Evolutionary conservation across 2,888 invertebrate genomes (phyloP), one percentile per base, ranked within the genome.

Genomic region (Perizoma affinitatum): DNA sequence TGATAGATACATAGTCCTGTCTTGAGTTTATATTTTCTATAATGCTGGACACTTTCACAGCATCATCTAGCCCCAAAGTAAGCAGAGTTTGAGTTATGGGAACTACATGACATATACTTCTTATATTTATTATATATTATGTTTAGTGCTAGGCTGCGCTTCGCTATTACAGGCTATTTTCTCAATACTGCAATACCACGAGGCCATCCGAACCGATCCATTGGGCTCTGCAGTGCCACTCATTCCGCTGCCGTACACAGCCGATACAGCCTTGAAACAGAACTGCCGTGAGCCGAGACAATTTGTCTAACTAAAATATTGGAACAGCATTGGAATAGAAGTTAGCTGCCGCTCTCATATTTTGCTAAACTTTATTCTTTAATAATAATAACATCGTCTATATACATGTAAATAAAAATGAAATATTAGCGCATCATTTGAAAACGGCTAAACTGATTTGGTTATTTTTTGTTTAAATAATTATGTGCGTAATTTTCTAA

Each of bases 141-240:
- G 22, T 22, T 22, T 22, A 22, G 22, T 22, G 22, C 1, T 3
- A 22, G 22, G 22, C 22, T 22, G 22, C 3, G 3, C 47, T 55
- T 42, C 55, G 35, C 11, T 35, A 6, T 9, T 8, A 0, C 9
- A 42, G 42, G n/a, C 42, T 8, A 8, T 8, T 4, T 10, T 10
- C 22, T 34, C 42, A 11, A 50, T 51, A 41, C 42, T 51, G 51
- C 56, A 57, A 40, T 2, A 7, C 4, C 5, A 7, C 58, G 44
- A 52, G 53, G 59, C 42, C 54, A 42, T 46, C 45, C 34, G 41
- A 8, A 41, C 2, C 6, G 40, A 4, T 41, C 22, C 38, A 40
- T 38, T 42, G n/a, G 46, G 40, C 50, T 42, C 61, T 53, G 61
- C 61, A 61, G 50, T 61, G 61, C 57, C 57, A n/a, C n/a, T n/a